Base-by-base conservation (phyloP, 2,888 invertebrate species). In the Eupithecia dodoneata region DNA sequence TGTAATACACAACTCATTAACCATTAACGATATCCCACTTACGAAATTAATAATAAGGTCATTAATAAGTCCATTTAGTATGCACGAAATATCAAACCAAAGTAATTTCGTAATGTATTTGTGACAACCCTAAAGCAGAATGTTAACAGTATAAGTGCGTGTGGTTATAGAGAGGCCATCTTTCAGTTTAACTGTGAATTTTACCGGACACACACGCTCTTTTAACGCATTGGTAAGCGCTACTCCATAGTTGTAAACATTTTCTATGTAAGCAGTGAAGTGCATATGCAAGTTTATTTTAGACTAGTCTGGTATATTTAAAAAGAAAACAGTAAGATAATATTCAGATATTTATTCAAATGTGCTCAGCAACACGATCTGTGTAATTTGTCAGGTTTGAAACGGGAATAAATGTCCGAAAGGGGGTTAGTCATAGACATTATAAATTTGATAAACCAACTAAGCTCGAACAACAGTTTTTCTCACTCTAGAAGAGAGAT, bases 101-200 rank as follows among this genome's bases (percentile, higher is more conserved):
- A 41, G 13, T 41, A 41, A 47, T 47, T 18, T 47, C 6, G 7
- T 47, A 70, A 18, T 69, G 69, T 18, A 44, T 70, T 45, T 12
- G 70, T 42, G 78, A 15, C 82, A 81, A 78, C 81, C 81, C 81
- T 80, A 79, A 41, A 18, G 65, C 42, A 52, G 47, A 72, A 63
- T 41, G 74, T n/a, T 44, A 72, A 71, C 72, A 41, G 70, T 63
- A 15, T 63, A 47, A 69, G 45, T 69, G 47, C 70, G 70, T 47
- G 70, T 70, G 47, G 47, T 49, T 45, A n/a, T 52, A 30, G 4
- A 71, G 71, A 70, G 30, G 18, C 70, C 47, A 70, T 70, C 73
- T 79, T 76, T 75, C 82, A 82, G 81, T 82, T 75, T 74, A 69
- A 72, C 77, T 76, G 76, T 75, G 79, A 79, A 79, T 79, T 73